A percentile compares a stretch with the other conserved stretches of the same genome.
Conservation (phyloP, 2,113 vertebrate species). For the Gavialis gangeticus region DNA sequence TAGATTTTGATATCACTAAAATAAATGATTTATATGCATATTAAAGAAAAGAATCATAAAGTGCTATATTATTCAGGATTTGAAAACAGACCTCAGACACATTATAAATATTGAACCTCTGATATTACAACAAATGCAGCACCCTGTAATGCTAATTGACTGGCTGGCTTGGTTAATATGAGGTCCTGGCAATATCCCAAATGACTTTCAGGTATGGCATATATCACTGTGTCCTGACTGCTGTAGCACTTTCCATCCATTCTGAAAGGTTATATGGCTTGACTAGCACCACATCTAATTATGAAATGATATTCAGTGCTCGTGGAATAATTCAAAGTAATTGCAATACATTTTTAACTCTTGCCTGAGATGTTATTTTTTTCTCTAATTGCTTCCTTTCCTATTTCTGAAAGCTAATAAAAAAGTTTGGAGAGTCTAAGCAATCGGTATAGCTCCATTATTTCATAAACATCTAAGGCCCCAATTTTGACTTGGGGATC, state of each 20-base stretch:
- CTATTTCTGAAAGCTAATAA: neutral
- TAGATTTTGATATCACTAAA: neutral
- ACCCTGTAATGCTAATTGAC: neutral
- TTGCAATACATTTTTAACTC: neutral
- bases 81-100: neutral
- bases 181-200: neutral
- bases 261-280: neutral
- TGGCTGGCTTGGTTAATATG: neutral
- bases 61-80: neutral
- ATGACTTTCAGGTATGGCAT: neutral
- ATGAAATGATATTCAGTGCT: rapidly evolving
- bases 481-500: neutral
- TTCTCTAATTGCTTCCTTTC: neutral
- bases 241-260: rapidly evolving
- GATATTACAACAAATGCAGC: neutral
- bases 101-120: neutral
- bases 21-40: neutral
- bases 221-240: neutral
- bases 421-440: neutral
- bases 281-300: neutral
- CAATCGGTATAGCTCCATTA: neutral
- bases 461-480: neutral
- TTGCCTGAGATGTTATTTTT: rapidly evolving
- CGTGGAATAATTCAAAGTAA: neutral
- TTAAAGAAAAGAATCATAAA: neutral